A percentile compares a stretch with the other conserved stretches of the same genome.
Conservation (phyloP, 2,113 vertebrate species). For the human (Homo sapiens) region DNA sequence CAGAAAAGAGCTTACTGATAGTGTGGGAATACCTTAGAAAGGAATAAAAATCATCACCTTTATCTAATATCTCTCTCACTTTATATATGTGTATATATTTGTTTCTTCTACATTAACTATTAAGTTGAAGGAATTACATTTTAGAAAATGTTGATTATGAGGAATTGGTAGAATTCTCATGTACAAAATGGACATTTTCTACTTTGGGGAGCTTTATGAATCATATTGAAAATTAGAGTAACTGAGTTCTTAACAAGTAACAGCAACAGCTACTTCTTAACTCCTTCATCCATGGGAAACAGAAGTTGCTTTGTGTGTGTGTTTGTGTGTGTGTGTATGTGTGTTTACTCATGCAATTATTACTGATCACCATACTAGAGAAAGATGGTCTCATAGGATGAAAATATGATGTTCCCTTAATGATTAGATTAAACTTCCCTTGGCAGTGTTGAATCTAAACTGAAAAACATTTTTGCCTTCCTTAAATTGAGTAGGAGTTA, state of each 20-base stretch:
- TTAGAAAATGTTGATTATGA: slow-evolving; percentile 3
- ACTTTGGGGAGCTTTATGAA: not conserved
- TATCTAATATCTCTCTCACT: not conserved
- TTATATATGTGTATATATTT: not conserved
- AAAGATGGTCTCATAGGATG: not conserved
- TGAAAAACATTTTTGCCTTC: slow-evolving; percentile 13
- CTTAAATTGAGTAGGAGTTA: slow-evolving; percentile 31
- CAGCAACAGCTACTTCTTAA: not conserved
- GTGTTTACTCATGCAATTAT: not conserved
- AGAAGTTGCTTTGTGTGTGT: not conserved
- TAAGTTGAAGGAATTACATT: not conserved
- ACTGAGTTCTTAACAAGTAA: not conserved
- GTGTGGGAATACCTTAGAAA: not conserved
- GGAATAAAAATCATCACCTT: not conserved
- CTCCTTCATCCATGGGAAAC: not conserved
- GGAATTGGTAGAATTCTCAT: not conserved
- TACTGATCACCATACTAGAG: not conserved
- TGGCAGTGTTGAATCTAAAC: not conserved
- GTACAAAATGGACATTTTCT: not conserved
- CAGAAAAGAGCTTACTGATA: not conserved
- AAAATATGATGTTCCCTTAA: slow-evolving; percentile 29
- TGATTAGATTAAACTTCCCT: not conserved
- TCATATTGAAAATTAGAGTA: slow-evolving; percentile 3
- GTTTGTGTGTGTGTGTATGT: not conserved
- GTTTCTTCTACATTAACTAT: not conserved